phyloP scores from a whole-genome alignment of 2,888 invertebrate species.

The Limnephilus lunatus region DNA sequence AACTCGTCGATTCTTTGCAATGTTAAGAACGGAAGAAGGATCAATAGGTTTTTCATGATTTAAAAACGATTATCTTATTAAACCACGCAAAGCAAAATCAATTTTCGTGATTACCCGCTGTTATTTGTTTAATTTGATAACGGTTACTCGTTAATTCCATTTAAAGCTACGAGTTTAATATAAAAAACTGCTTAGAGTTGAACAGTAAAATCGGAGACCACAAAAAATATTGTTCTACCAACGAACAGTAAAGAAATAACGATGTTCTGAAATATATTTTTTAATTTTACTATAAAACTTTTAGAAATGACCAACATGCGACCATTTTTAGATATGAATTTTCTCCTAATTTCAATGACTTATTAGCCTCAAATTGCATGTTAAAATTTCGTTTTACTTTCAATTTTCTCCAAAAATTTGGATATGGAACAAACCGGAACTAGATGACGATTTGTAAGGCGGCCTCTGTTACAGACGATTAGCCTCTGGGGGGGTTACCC shows the following conservation, averaged over 20 bases:
- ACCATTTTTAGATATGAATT: neutral
- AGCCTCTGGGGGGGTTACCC: constrained; percentile 22
- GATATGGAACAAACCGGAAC: constrained; percentile 38
- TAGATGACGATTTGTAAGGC: constrained; percentile 48
- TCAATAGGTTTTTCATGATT: neutral
- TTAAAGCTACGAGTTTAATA: too few species aligned
- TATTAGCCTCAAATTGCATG: neutral
- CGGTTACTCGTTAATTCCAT: too few species aligned
- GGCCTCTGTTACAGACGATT: constrained; percentile 52
- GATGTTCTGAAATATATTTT: too few species aligned
- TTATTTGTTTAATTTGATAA: too few species aligned
- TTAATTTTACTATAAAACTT: neutral
- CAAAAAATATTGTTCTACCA: too few species aligned
- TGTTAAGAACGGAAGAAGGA: neutral
- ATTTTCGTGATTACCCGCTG: too few species aligned
- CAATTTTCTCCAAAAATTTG: constrained; percentile 8
- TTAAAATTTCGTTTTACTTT: neutral
- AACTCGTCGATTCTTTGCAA: neutral
- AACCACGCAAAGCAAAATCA: too few species aligned
- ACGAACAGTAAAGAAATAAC: too few species aligned
- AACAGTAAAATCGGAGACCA: too few species aligned
- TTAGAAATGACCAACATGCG: neutral
- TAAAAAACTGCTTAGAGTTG: too few species aligned
- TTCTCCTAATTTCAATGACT: neutral
- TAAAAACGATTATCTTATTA: too few species aligned